Evolutionary conservation across 2,113 vertebrate species (phyloP), one percentile per base, ranked within the genome.

Genomic region (Clarias gariepinus): DNA sequence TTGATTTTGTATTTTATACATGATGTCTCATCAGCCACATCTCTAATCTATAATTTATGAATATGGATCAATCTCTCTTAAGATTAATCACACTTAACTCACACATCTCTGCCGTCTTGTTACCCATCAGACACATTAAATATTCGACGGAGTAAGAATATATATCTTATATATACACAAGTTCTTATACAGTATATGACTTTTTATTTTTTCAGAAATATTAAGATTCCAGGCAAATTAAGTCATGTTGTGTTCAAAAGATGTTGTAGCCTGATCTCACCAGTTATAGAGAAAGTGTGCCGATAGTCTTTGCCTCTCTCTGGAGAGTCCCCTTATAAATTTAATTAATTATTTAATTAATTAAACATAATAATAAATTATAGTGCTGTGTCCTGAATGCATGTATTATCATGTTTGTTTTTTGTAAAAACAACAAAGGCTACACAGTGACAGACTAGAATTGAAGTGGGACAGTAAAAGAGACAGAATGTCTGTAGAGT

Each of bases 1-100:
- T 71, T 71, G 79, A 61, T 81, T 52, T 52, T 23, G 64, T 58
- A 63, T 81, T 81, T 66, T 74, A 25, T 47, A 36, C 66, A 81
- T 30, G 55, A 21, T n/a, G 36, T 57, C 33, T 41, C 41, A 41
- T 57, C 83, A 84, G 19, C 68, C 6, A 52, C 30, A 47, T 52
- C 33, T 64, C 64, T 41, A 63, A 77, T 64, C 19, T 19, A 2
- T 81, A 33, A 81, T 81, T 61, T 30, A 82, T 82, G n/a, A 1
- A 41, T 61, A 33, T 5, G 55, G 55, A 47, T 28, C 36, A 25
- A 19, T 79, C 79, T 74, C 68, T 36, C 60, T 68, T 52, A 81
- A 69, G 33, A 55, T 73, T 33, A 61, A 58, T 84, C 21, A 58
- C 8, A 52, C 61, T 61, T 76, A 3, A 55, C n/a, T 84, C 21